phyloP scores from a whole-genome alignment of 2,113 vertebrate species.

The Orthonyx spaldingii region DNA sequence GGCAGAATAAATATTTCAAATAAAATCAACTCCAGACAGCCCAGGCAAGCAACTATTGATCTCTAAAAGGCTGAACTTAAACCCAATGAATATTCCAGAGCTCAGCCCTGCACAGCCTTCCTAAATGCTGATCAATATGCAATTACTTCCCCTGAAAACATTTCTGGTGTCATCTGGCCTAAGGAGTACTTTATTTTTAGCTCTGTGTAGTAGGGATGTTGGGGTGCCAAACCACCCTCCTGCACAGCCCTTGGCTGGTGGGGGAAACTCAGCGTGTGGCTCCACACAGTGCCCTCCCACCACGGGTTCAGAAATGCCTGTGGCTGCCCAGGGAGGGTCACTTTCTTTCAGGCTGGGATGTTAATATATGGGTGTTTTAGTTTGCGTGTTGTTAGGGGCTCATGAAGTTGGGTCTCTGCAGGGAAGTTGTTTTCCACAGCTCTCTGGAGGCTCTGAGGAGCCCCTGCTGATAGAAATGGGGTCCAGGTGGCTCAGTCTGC shows the following conservation, averaged over 20 bases:
- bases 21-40: slow-evolving; percentile 74
- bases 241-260: rapidly evolving
- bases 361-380: rapidly evolving
- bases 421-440: not conserved
- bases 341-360: not conserved
- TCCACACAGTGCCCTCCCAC: not conserved
- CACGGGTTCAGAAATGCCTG: rapidly evolving
- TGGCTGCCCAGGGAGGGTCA: not conserved
- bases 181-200: slow-evolving; percentile 55
- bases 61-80: slow-evolving; percentile 73
- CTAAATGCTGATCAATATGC: slow-evolving; percentile 79
- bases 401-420: not conserved
- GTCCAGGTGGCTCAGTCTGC: not conserved
- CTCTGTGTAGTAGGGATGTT: not conserved
- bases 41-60: slow-evolving; percentile 77
- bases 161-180: slow-evolving; percentile 47
- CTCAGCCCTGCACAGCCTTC: slow-evolving; percentile 67
- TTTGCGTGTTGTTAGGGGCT: not conserved
- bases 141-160: slow-evolving; percentile 72
- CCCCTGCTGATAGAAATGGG: not conserved
- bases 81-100: slow-evolving; percentile 73
- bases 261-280: not conserved
- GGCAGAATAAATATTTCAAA: slow-evolving; percentile 82
- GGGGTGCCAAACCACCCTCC: not conserved
- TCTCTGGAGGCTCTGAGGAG: not conserved